Percentiles rank a stretch among this genome's conserved stretches.
Evolutionary conservation across 2,888 invertebrate species (phyloP).

Genomic region (Dendrolimus pini): DNA sequence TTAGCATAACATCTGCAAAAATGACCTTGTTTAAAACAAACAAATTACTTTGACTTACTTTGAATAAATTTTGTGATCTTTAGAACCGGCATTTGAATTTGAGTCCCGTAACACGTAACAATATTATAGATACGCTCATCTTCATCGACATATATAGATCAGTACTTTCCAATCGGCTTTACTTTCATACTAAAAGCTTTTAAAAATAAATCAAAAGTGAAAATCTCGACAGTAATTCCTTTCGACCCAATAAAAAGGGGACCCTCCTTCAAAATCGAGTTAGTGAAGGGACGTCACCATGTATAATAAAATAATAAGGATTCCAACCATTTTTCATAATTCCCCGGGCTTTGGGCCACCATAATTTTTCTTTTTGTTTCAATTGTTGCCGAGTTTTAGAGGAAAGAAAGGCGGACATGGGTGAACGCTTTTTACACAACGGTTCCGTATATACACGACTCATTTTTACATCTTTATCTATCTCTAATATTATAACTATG

Average conservation of each 20-base stretch:
- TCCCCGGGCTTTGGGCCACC: conserved; percentile 35
- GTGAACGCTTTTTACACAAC: no score
- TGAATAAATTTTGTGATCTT: no score
- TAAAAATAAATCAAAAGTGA: neutral
- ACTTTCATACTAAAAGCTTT: neutral
- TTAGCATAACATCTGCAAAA: no score
- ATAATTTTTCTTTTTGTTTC: conserved; percentile 71
- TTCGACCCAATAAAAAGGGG: neutral
- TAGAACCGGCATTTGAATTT: no score
- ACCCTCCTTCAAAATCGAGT: conserved; percentile 19
- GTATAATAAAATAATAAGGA: conserved; percentile 28
- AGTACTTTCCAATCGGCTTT: neutral
- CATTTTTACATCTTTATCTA: no score
- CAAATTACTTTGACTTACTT: no score
- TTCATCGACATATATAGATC: no score
- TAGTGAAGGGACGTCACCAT: conserved; percentile 16
- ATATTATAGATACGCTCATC: no score
- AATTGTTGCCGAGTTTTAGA: conserved; percentile 58
- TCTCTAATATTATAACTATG: no score
- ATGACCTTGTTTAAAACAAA: no score
- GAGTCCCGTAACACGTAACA: no score
- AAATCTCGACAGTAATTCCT: neutral
- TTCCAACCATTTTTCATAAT: conserved; percentile 58
- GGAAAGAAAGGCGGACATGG: conserved; percentile 21
- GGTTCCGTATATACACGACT: no score